phyloP scores from a whole-genome alignment of 2,113 vertebrate genomes.

The Pan paniscus region DNA sequence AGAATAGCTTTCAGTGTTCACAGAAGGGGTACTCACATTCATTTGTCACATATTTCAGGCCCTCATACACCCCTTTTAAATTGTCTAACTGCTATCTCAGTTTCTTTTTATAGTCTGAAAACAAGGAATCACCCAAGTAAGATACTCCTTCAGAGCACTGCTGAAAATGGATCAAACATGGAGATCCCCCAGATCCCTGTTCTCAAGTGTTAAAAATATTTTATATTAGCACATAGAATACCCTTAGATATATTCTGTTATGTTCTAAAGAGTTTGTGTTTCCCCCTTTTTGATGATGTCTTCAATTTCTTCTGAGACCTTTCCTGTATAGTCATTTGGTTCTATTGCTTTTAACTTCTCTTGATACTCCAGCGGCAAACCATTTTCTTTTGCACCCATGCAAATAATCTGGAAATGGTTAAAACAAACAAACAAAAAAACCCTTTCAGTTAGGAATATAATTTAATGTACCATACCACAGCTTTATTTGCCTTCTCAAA shows the following conservation, averaged over 20 bases:
- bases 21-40: neutral
- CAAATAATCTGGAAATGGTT: conserved; percentile 88
- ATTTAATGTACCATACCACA: neutral
- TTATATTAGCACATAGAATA: neutral
- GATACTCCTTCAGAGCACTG: neutral
- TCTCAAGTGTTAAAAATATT: conserved; percentile 11
- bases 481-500: neutral
- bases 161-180: neutral
- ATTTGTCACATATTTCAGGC: neutral
- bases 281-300: conserved; percentile 76
- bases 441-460: conserved; percentile 36
- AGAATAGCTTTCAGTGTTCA: neutral
- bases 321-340: conserved; percentile 91
- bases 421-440: neutral
- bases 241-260: neutral
- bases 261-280: conserved; percentile 66
- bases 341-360: conserved; percentile 88
- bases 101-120: conserved; percentile 1
- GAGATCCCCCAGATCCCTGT: neutral
- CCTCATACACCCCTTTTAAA: neutral
- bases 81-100: neutral
- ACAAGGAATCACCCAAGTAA: neutral
- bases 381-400: conserved; percentile 92
- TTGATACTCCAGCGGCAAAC: conserved; percentile 89
- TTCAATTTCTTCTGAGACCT: conserved; percentile 89